Evolutionary conservation across 2,113 vertebrate species (phyloP).

Genomic region (Macrotus californicus): DNA sequence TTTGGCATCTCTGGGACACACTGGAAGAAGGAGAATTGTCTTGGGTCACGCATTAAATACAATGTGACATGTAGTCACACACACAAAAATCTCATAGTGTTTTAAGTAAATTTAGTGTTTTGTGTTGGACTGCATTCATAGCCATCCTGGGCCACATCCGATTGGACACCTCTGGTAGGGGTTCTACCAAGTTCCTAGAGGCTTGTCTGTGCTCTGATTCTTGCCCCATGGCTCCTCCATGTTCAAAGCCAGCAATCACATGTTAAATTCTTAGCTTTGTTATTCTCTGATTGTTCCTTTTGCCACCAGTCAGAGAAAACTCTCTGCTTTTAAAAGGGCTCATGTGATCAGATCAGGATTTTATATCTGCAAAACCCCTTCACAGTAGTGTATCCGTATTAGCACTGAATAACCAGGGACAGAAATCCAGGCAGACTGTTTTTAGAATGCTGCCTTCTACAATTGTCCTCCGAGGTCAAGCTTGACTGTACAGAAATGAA

Average conservation of each 20-base stretch:
- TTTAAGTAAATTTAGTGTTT: too few species aligned
- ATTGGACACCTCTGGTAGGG: not conserved
- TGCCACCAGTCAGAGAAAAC: not conserved
- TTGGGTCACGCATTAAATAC: too few species aligned
- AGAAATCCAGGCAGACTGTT: not conserved
- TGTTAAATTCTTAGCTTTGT: not conserved
- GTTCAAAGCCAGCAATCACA: not conserved
- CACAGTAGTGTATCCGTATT: not conserved
- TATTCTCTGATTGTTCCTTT: not conserved
- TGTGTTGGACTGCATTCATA: too few species aligned
- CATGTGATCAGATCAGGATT: not conserved
- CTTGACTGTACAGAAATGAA: constrained; percentile 12
- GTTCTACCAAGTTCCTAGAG: not conserved
- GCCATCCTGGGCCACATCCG: too few species aligned
- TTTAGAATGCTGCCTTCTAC: not conserved
- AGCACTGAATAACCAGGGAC: not conserved
- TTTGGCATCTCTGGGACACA: too few species aligned
- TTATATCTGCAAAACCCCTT: not conserved
- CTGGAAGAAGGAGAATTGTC: too few species aligned
- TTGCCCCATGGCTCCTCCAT: not conserved
- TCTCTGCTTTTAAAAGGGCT: constrained; percentile 3
- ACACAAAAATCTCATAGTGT: too few species aligned
- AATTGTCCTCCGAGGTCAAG: not conserved
- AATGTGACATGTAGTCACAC: too few species aligned
- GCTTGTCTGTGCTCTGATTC: not conserved